Percentiles rank a stretch among this genome's conserved stretches.
Conservation (phyloP, 2,888 invertebrate genomes). For the Chaetogeoica ovagalla region DNA sequence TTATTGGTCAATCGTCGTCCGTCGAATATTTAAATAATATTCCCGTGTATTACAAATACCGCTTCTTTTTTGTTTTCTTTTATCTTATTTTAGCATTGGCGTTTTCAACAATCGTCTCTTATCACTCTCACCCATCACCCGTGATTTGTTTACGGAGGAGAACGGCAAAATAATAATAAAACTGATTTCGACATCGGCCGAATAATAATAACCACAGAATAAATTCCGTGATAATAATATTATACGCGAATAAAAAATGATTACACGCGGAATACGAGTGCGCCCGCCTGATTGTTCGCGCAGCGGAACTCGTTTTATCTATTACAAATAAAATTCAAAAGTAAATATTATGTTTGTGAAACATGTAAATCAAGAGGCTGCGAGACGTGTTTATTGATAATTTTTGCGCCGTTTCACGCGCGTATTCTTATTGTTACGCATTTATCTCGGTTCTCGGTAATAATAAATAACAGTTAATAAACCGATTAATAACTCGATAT, state of each 20-base stretch:
- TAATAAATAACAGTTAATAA: background rate
- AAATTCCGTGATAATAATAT: no score
- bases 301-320: background rate
- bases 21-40: no score
- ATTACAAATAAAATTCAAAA: background rate
- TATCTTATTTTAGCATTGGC: no score
- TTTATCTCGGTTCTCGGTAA: background rate
- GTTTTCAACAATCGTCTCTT: no score
- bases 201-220: no score
- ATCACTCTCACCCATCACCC: no score
- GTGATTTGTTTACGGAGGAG: no score
- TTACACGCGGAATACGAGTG: background rate
- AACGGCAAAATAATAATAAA: background rate
- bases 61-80: no score
- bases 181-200: background rate
- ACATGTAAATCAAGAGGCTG: background rate
- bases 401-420: background rate
- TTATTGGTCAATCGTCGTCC: no score
- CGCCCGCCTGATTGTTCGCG: background rate
- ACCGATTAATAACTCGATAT: background rate
- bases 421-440: background rate
- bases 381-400: background rate
- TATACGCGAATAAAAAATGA: no score
- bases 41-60: no score
- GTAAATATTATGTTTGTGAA: background rate